Conservation (phyloP, 1,140 invertebrate species). For the Philotrypesis tridentata region DNA sequence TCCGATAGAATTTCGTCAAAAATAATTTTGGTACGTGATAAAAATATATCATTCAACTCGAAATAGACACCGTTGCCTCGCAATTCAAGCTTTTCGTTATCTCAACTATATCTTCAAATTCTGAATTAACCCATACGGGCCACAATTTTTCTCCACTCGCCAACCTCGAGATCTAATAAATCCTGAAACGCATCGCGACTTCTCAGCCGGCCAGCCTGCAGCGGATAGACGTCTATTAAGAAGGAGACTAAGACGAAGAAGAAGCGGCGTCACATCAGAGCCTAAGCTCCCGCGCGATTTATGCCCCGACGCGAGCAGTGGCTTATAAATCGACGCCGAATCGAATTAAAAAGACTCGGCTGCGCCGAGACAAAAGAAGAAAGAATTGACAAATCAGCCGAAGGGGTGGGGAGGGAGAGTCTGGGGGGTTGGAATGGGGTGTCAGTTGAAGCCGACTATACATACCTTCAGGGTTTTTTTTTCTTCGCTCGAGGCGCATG, state of each 20-base stretch:
- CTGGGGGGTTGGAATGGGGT: too few species aligned
- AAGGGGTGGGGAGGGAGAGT: not conserved
- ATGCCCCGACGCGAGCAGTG: not conserved
- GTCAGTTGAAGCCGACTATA: too few species aligned
- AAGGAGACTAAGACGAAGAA: not conserved
- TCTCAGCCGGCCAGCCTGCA: not conserved
- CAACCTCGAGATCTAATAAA: too few species aligned
- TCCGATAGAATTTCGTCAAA: too few species aligned
- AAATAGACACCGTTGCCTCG: too few species aligned
- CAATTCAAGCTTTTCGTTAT: too few species aligned
- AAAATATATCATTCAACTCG: too few species aligned
- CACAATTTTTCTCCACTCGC: too few species aligned
- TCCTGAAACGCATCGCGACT: not conserved
- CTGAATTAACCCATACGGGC: too few species aligned
- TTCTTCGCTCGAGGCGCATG: not conserved
- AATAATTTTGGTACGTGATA: too few species aligned
- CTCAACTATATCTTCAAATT: too few species aligned
- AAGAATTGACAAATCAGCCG: slow-evolving; percentile 31
- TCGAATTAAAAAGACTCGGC: slow-evolving; percentile 42
- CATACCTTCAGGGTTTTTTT: too few species aligned
- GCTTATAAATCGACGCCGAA: slow-evolving; percentile 32
- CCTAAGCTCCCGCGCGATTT: slow-evolving; percentile 21
- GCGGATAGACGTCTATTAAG: slow-evolving; percentile 26
- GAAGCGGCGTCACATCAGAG: slow-evolving; percentile 1
- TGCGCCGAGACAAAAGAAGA: slow-evolving; percentile 18